A percentile compares a stretch with the other conserved stretches of the same genome.
Conservation (phyloP, 2,888 invertebrate species). For the Drosophila anomelani region DNA sequence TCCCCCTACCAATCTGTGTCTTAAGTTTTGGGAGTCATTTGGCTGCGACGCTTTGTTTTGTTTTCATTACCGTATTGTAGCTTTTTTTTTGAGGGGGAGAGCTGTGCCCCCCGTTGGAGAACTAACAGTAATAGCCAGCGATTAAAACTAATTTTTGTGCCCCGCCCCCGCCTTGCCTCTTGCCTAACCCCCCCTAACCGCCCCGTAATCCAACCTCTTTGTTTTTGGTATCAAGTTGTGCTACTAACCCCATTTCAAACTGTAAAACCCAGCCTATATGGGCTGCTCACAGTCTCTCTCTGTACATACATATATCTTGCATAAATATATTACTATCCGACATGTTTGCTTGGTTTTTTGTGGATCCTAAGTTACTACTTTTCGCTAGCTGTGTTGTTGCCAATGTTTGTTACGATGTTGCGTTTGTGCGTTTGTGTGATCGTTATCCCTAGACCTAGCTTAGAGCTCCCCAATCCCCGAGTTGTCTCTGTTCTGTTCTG, state of each 20-base stretch:
- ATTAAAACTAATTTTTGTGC: constrained; percentile 45
- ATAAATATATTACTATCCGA: constrained; percentile 39
- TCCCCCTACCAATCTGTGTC: constrained; percentile 8
- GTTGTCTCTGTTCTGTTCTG: constrained; percentile 32
- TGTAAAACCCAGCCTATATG: constrained; percentile 43
- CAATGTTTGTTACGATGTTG: constrained; percentile 29
- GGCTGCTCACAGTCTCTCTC: constrained; percentile 39
- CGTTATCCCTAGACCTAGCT: constrained; percentile 25
- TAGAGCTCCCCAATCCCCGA: constrained; percentile 16
- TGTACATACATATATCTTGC: constrained; percentile 41
- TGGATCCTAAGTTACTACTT: constrained; percentile 49
- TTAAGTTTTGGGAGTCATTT: constrained; percentile 35
- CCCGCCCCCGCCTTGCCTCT: constrained; percentile 10
- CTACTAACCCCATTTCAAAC: constrained; percentile 64
- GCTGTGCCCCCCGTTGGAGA: constrained; percentile 19
- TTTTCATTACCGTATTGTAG: constrained; percentile 48
- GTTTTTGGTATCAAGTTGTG: constrained; percentile 55
- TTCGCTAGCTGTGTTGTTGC: constrained; percentile 43
- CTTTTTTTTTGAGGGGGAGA: constrained; percentile 26
- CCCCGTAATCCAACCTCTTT: constrained; percentile 22
- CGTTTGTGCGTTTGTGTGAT: constrained; percentile 20
- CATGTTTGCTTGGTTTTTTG: constrained; percentile 46
- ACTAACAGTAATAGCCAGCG: constrained; percentile 44
- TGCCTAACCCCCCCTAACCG: constrained; percentile 22
- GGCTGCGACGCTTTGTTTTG: constrained; percentile 40